Evolutionary conservation across 2,888 invertebrate genomes (phyloP), one percentile per base, ranked within the genome.

Genomic region (Pimpla rufipes): DNA sequence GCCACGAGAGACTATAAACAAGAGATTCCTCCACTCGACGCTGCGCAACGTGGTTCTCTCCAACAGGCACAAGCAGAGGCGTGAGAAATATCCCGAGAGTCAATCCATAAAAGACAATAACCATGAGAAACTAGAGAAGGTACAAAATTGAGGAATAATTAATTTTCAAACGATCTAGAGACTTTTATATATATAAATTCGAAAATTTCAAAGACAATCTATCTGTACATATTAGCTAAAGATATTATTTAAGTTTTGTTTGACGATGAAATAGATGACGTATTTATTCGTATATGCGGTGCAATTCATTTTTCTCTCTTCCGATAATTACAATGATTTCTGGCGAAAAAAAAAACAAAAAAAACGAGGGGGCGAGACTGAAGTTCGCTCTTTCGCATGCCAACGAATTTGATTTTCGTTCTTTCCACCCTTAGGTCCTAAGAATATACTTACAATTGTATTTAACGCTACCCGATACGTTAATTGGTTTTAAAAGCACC

Each of bases 11-110:
- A 92, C 89, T n/a, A 83, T 93, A 37, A 93, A 93, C 83, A 93
- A 92, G 87, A 88, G 92, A 79, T 93, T 93, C 79, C 88, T 93
- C 18, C 91, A 92, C 71, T 92, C 93, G 1, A 93, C 93, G 0
- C 80, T 93, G 13, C 88, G 91, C 37, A 93, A 91, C 85, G 92
- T 88, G n/a, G 90, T 93, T 37, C 74, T 90, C 23, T 90, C 93
- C 0, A 93, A 93, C 70, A 91, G 78, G 35, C 81, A 85, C 37
- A 85, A 86, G 10, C 82, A 71, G 13, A 23, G 21, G 11, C 64
- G 73, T 8, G 76, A 82, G 0, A 67, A 73, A 50, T n/a, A 11
- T 4, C 13, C 7, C 1, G 77, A 82, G 3, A 52, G 16, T 42
- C 67, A 37, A 37, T 18, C 66, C 0, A 35, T 55, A 2, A 75